phyloP scores from a whole-genome alignment of 2,113 vertebrate species.

The Sula dactylatra region DNA sequence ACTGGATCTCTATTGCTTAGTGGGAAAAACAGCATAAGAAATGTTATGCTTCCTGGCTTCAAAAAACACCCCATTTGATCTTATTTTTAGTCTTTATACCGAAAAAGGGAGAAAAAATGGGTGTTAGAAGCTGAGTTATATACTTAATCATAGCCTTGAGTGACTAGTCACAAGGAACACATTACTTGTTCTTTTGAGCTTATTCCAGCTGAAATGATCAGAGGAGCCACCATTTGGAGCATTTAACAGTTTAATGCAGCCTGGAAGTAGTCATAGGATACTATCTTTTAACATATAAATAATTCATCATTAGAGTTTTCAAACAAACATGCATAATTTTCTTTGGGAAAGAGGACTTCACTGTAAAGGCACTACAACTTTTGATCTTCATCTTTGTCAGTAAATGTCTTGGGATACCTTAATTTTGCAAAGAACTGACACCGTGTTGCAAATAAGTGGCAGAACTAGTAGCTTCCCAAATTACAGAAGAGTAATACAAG shows the following conservation, averaged over 20 bases:
- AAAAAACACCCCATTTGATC: conserved; percentile 1
- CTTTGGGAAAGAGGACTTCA: background rate
- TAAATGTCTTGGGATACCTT: background rate
- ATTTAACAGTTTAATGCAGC: background rate
- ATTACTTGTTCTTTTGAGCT: conserved; percentile 1
- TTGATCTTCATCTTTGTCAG: background rate
- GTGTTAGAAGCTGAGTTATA: background rate
- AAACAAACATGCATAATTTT: background rate
- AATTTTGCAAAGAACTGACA: background rate
- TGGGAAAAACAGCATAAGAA: conserved; percentile 16
- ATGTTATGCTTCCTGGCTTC: background rate
- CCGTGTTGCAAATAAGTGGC: background rate
- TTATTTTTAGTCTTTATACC: conserved; percentile 11
- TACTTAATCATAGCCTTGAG: background rate
- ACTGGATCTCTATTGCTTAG: background rate
- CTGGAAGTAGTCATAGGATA: background rate
- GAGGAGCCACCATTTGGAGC: background rate
- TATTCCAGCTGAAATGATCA: background rate
- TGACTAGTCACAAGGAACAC: background rate
- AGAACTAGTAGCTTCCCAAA: background rate
- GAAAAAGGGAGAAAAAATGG: background rate
- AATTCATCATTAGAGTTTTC: background rate
- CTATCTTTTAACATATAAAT: background rate
- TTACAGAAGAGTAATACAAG: background rate
- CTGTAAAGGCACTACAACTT: background rate